Base-by-base conservation (phyloP, 1,140 invertebrate genomes). In the Bradynema listronoti region DNA sequence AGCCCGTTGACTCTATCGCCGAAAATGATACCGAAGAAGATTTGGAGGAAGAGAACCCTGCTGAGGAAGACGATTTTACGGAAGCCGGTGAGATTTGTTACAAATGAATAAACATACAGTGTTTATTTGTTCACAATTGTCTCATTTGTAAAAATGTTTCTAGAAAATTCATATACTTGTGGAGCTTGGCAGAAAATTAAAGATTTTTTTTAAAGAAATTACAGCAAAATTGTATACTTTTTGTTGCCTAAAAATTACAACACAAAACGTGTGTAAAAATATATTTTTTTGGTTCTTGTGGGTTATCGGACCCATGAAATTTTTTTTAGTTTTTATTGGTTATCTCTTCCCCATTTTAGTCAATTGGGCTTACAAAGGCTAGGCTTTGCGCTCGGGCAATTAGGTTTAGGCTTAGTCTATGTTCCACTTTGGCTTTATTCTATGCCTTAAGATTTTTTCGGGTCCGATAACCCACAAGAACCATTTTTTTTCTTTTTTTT, bases 31-130 rank as follows among this genome's bases (percentile, higher is more conserved):
- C 33, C 32, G 50, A 14, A 16, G 52, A 55, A 14, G 52, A 55
- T 55, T 30, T 43, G n/a, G 52, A 55, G 4, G 52, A 55, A 4
- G 52, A 55, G n/a, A 55, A 55, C 32, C 3, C 32, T n/a, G 52
- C n/a, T 7, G 52, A 55, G 33, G 33, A 43, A 3, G 52, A 55
- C 32, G 52, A 55, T 4, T 55, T 4, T 45, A 14, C 52, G 32
- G 52, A 46, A 55, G 52, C 33, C 3, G 27, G 52, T 55, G 52
- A 22, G 4, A 22, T 24, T 11, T 24, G 11, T 49, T 11, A 22
- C 16, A 11, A 9, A 9, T 49, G 46, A 49, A 22, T 27, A 49
- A 49, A 49, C 27, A 11, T 49, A 11, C 11, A 19, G 9, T 11
- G 46, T 11, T 11, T 19, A 9, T 49, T 11, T 11, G 11, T 49